Evolutionary conservation across 2,113 vertebrate species (phyloP), one percentile per base, ranked within the genome.

Genomic region (Myrmecophaga tridactyla): DNA sequence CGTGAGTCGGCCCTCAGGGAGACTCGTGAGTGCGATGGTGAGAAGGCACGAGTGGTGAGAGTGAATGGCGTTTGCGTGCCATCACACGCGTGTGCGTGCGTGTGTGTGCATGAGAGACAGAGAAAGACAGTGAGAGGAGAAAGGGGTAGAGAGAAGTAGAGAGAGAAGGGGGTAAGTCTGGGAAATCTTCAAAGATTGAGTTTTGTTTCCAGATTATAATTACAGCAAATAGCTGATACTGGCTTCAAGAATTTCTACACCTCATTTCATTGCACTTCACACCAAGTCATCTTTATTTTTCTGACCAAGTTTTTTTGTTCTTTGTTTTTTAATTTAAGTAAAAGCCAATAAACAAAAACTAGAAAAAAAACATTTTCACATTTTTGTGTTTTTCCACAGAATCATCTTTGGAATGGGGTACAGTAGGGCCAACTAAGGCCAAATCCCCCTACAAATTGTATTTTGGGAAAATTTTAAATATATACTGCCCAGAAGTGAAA

Each of bases 301-400:
- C 17, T 46, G 69, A 34, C 63, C 69, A 80, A 76, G 4, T 95
- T 95, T 78, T 85, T 89, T 69, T 48, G 11, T 48, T 48, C 11
- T 48, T 48, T 48, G 46, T n/a, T n/a, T n/a, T n/a, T n/a, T 5
- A 48, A 62, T 60, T 81, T 86, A 95, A 95, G 46, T 91, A 76
- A 80, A 95, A 95, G 34, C 41, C 67, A 70, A 83, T 78, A 67
- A 90, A 83, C 34, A 95, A 90, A 88, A 56, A 67, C 31, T 48
- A 58, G 48, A 94, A 90, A 53, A 90, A 75, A 31, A 62, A n/a
- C 2, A 56, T 62, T 92, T 94, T 69, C 1, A 80, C 67, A 86
- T 97, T 87, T 58, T 51, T 78, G 39, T 73, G 63, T 94, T 90
- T 94, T 94, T 63, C 8, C 36, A 48, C 29, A n/a, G 27, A 56